Base-by-base conservation (phyloP, 2,888 invertebrate genomes). In the Tenthredo scrophulariae region DNA sequence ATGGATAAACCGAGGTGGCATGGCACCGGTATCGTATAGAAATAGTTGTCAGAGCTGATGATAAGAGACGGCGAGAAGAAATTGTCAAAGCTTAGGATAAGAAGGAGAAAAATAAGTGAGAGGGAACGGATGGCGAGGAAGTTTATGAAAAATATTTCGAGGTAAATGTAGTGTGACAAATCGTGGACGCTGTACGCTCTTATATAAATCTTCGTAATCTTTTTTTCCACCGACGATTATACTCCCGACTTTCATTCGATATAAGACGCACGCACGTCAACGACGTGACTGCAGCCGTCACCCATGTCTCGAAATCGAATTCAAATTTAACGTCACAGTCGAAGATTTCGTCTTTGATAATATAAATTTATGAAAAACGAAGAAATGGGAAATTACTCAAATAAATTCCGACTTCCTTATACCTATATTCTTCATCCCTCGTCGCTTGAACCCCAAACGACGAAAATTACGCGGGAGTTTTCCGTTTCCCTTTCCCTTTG, bases 81-180 rank as follows among this genome's bases (percentile, higher is more conserved):
- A 79, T 77, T 77, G 50, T 77, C 46, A 26, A 46, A 50, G 75
- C 29, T 22, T 22, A 40, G 40, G 9, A 43, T 18, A 40, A 74
- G 37, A 33, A 26, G 33, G 18, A 29, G 33, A 26, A 9, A 33
- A 80, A 80, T n/a, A 46, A 67, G 43, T 46, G 82, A 65, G n/a
- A 67, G 46, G 43, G 67, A 83, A 67, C 67, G 82, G 82, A 83
- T 83, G 82, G 82, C 67, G 67, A 83, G 46, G 65, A 67, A 83
- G 82, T 83, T 83, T 46, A 70, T 67, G 83, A 83, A 67, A 83
- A 83, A 83, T 83, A 83, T 83, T 83, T 50, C 67, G 50, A 37
- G 83, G 46, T 83, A 83, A 83, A 83, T 83, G 83, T 67, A 70
- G 43, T 46, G 83, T 83, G 67, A 83, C 83, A 83, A 83, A 83